Evolutionary conservation across 2,797 vertebrate species (phyloP).

Genomic region (Coccyzus lansbergi): DNA sequence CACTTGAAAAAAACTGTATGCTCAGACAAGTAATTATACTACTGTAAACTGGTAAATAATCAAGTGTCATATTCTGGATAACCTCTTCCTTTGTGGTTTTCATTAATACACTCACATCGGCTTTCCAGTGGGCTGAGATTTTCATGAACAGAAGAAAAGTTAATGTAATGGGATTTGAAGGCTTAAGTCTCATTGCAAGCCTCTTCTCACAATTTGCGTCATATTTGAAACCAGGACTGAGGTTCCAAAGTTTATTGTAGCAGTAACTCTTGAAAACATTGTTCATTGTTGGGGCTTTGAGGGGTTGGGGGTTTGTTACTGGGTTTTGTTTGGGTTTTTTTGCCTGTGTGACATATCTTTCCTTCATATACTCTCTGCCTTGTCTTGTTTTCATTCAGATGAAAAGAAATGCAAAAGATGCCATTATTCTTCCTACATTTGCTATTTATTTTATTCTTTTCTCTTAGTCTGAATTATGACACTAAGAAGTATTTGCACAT

Average conservation of each 20-base stretch:
- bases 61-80: accelerated
- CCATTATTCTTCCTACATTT: neutral
- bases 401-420: neutral
- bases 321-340: neutral
- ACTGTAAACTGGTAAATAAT: neutral
- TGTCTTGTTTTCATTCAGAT: neutral
- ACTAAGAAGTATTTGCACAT: neutral
- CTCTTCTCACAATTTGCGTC: neutral
- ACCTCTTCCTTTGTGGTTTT: neutral
- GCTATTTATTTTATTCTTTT: neutral
- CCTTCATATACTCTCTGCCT: neutral
- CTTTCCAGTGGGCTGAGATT: neutral
- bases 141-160: neutral
- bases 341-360: neutral
- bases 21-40: neutral
- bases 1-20: neutral
- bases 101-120: neutral
- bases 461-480: neutral
- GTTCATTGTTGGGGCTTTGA: neutral
- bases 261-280: neutral
- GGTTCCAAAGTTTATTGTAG: neutral
- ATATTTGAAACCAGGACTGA: neutral
- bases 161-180: neutral
- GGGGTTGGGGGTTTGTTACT: accelerated
- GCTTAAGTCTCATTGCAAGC: neutral